phyloP scores from a whole-genome alignment of 30 jellyfish, hydroid and myxozoan genomes.

The Hydractinia echinata region DNA sequence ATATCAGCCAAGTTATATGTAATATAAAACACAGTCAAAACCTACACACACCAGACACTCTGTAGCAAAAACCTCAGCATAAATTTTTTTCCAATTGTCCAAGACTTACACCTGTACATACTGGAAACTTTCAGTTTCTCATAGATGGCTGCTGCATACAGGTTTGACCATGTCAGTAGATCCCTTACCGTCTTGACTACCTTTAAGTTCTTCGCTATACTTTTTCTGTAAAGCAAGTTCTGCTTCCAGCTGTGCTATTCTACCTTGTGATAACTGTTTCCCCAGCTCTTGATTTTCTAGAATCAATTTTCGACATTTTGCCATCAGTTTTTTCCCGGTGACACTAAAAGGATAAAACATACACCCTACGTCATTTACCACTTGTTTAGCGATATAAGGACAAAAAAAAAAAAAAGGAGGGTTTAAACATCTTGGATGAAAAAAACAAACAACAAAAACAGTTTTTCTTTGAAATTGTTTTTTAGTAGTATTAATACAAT shows the following conservation, averaged over 20 bases:
- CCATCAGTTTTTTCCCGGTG: slow-evolving; percentile 97
- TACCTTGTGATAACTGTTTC: slow-evolving; percentile 91
- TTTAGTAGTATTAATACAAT: no score
- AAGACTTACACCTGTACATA: not conserved
- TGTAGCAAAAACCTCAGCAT: not conserved
- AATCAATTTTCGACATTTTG: slow-evolving; percentile 91
- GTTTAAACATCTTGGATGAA: not conserved
- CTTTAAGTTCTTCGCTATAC: slow-evolving; percentile 86
- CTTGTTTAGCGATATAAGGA: not conserved
- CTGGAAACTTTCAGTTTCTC: no score
- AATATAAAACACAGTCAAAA: no score
- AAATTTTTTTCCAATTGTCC: not conserved
- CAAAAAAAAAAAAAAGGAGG: not conserved
- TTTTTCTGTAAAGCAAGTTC: slow-evolving; percentile 91
- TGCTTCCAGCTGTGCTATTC: slow-evolving; percentile 95
- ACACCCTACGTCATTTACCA: not conserved
- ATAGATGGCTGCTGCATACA: no score
- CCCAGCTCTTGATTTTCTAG: slow-evolving; percentile 98
- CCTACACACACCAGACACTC: no score
- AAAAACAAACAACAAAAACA: no score
- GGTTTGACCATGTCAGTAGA: not conserved
- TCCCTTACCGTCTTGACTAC: slow-evolving; percentile 93
- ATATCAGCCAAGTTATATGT: no score
- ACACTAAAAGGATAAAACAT: slow-evolving; percentile 50
- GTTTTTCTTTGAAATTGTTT: no score